Evolutionary conservation across 2,797 vertebrate species (phyloP), one percentile per base, ranked within the genome.

Genomic region (Amblyopsis hoosieri): DNA sequence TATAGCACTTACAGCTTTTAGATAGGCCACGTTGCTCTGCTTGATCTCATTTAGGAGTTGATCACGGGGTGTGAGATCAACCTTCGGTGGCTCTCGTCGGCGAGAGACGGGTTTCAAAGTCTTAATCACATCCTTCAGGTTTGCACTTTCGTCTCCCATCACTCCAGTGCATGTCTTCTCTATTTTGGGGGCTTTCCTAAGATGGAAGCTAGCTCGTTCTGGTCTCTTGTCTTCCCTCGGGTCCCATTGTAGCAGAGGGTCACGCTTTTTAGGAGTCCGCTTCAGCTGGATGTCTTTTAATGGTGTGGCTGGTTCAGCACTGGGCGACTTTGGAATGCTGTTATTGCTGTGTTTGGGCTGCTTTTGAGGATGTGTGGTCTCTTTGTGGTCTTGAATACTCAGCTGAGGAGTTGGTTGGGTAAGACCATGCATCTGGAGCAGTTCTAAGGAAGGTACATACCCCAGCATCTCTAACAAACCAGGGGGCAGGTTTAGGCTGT

Each of bases 11-110:
- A 99, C 97, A n/a, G 97, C 76, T 91, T 94, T 98, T 3, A 99
- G 96, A 56, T 95, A 97, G 31, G 97, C 98, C 0, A 99, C 93
- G 0, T 94, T 98, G 86, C 97, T 99, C 64, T 95, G 94, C 52
- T 95, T 95, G 72, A 99, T 99, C 85, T 97, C 94, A 0, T 71
- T 94, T 2, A 99, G 89, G 1, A 99, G 94, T 62, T 93, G 84
- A 80, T 99, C 98, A 14, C 97, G 90, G 0, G 97, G 97, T 0
- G 96, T 98, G 67, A 91, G 67, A 0, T 99, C 93, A 0, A 98
- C 93, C 42, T 95, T 86, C 0, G 97, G 93, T 2, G 96, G 94
- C 0, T 94, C 81, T 57, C 98, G 90, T 29, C 91, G 93, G 59
- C 94, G 95, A 9, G 98, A 94, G 49, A 99, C 33, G 0, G 98